Percentiles rank a stretch among this genome's conserved stretches.
phyloP scores from a whole-genome alignment of 2,888 invertebrate species.

The Clitarchus hookeri region DNA sequence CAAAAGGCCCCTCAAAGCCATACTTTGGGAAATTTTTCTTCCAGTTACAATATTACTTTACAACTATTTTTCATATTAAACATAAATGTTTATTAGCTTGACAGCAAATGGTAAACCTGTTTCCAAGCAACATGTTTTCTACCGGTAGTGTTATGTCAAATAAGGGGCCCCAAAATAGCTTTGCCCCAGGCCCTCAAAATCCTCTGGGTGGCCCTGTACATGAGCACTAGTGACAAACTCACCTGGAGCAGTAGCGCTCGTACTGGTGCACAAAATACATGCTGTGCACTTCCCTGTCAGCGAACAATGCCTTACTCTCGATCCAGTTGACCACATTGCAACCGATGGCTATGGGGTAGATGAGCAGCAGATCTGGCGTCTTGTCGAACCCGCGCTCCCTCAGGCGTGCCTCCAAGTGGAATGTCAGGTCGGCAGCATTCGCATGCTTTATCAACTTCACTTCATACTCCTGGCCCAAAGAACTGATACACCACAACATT shows the following conservation, averaged over 20 bases:
- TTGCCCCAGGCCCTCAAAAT: too few species aligned
- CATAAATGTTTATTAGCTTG: too few species aligned
- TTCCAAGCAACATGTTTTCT: too few species aligned
- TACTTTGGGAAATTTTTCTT: too few species aligned
- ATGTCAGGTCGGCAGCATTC: conserved; percentile 62
- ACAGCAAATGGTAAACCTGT: too few species aligned
- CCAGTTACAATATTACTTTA: too few species aligned
- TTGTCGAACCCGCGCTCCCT: conserved; percentile 87
- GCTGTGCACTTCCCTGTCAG: conserved; percentile 78
- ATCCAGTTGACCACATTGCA: conserved; percentile 92
- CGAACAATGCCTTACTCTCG: conserved; percentile 96
- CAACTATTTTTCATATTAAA: too few species aligned
- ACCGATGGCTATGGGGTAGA: conserved; percentile 84
- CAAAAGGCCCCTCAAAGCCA: too few species aligned
- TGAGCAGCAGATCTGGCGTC: conserved; percentile 91
- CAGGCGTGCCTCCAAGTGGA: conserved; percentile 77
- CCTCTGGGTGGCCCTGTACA: too few species aligned
- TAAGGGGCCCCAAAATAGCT: too few species aligned
- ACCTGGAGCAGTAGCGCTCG: conserved; percentile 86
- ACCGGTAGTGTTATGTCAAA: too few species aligned
- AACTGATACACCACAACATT: conserved; percentile 55
- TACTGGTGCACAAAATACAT: conserved; percentile 84
- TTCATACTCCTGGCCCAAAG: conserved; percentile 86
- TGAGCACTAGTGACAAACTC: too few species aligned
- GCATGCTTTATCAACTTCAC: conserved; percentile 69